A percentile compares a stretch with the other conserved stretches of the same genome.
These are phyloP conservation scores for Ennomos erosarius DNA, from an alignment of 2,888 invertebrate species.

Conservation along the genomic window DNA sequence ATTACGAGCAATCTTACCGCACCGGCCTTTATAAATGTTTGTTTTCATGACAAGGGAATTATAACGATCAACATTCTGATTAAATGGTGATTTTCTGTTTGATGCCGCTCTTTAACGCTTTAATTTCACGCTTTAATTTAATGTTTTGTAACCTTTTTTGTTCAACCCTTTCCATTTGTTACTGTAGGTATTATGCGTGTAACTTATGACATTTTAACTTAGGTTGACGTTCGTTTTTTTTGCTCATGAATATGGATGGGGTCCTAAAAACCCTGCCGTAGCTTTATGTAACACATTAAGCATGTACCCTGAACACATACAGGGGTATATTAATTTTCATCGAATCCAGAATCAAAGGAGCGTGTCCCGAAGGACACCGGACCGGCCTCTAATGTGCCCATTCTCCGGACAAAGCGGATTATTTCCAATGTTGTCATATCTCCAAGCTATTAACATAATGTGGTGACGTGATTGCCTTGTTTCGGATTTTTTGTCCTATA, in stretches of 20 bases:
- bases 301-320: conserved; percentile 58
- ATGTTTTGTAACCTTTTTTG: conserved; percentile 38
- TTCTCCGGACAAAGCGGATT: conserved; percentile 81
- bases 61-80: conserved; percentile 56
- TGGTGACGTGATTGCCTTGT: conserved; percentile 73
- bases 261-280: conserved; percentile 31
- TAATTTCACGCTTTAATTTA: conserved; percentile 43
- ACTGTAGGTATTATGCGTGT: conserved; percentile 16
- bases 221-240: conserved; percentile 41
- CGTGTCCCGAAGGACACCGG: conserved; percentile 65
- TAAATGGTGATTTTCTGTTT: conserved; percentile 53
- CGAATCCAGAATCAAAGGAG: conserved; percentile 80
- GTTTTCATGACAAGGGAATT: conserved; percentile 73
- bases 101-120: conserved; percentile 49
- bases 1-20: conserved; percentile 65
- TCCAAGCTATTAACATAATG: conserved; percentile 77
- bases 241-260: conserved; percentile 54
- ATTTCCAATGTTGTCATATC: conserved; percentile 78
- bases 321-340: conserved; percentile 75
- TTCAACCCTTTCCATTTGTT: conserved; percentile 2
- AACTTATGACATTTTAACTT: conserved; percentile 29
- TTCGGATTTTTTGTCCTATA: conserved; percentile 56
- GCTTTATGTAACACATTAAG: conserved; percentile 52
- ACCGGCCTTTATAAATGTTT: conserved; percentile 66
- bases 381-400: conserved; percentile 68